Conservation (phyloP, 2,797 vertebrate genomes). For the Sciaenops ocellatus region DNA sequence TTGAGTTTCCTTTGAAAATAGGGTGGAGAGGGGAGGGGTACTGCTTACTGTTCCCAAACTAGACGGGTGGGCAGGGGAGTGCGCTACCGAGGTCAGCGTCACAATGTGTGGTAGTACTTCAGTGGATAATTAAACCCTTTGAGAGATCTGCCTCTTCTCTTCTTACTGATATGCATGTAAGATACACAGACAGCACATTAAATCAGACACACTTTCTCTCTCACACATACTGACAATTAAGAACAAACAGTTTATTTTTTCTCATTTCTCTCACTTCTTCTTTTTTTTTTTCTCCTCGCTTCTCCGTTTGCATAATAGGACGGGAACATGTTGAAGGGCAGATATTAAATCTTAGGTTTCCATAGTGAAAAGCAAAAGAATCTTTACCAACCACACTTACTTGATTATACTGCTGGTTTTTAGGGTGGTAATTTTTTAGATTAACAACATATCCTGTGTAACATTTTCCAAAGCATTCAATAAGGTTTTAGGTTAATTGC, state of each 20-base stretch:
- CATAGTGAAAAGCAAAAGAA: neutral
- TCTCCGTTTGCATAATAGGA: neutral
- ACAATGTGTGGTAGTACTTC: conserved; percentile 69
- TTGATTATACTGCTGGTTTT: neutral
- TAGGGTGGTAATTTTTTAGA: neutral
- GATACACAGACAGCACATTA: conserved; percentile 37
- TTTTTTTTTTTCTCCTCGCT: neutral
- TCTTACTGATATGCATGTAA: conserved; percentile 60
- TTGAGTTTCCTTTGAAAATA: conserved; percentile 54
- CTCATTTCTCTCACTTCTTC: neutral
- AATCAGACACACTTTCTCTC: conserved; percentile 40
- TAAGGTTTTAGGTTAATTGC: conserved; percentile 32
- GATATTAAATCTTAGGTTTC: conserved; percentile 9
- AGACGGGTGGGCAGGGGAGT: conserved; percentile 52
- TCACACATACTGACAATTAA: conserved; percentile 33
- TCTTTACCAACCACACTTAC: neutral
- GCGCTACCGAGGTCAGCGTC: conserved; percentile 72
- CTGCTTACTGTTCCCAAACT: conserved; percentile 43
- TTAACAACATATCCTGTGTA: conserved; percentile 8
- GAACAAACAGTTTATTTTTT: conserved; percentile 41
- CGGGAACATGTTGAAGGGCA: conserved; percentile 13
- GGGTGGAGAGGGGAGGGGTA: conserved; percentile 30
- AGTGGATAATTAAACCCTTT: conserved; percentile 83
- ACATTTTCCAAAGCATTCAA: conserved; percentile 22
- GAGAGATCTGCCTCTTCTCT: conserved; percentile 65